These are phyloP conservation scores for Taeniopygia guttata DNA, from an alignment of 2,797 vertebrate genomes.

Conservation along the genomic window DNA sequence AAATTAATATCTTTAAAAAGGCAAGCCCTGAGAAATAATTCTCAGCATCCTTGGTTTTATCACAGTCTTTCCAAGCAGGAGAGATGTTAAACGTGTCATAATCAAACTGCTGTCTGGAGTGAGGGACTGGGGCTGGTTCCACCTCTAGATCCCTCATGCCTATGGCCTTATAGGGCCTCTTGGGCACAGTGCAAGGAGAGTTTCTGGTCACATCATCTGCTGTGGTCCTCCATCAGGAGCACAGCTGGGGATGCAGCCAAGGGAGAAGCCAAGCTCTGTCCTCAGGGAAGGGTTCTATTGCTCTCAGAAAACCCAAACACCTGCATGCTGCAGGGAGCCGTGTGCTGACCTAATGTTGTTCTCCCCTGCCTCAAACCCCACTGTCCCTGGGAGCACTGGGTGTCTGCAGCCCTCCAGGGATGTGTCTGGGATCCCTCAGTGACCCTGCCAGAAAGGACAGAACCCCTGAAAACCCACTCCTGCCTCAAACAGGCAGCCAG, in stretches of 20 bases:
- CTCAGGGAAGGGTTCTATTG: not conserved
- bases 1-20: not conserved
- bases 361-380: not conserved
- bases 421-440: accelerated
- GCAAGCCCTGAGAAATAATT: not conserved
- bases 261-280: not conserved
- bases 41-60: not conserved
- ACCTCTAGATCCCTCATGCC: not conserved
- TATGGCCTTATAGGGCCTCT: not conserved
- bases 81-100: not conserved
- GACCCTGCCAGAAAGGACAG: not conserved
- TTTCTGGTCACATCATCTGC: not conserved
- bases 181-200: not conserved
- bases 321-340: not conserved
- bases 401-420: not conserved
- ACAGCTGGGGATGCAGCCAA: not conserved
- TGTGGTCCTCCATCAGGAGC: not conserved
- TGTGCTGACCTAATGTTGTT: not conserved
- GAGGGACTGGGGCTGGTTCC: not conserved
- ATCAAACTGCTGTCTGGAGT: not conserved
- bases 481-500: not conserved
- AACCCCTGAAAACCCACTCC: not conserved
- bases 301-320: not conserved
- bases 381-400: not conserved
- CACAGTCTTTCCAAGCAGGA: not conserved